Conservation (phyloP, 2,113 vertebrate species). For the Okapia johnstoni region DNA sequence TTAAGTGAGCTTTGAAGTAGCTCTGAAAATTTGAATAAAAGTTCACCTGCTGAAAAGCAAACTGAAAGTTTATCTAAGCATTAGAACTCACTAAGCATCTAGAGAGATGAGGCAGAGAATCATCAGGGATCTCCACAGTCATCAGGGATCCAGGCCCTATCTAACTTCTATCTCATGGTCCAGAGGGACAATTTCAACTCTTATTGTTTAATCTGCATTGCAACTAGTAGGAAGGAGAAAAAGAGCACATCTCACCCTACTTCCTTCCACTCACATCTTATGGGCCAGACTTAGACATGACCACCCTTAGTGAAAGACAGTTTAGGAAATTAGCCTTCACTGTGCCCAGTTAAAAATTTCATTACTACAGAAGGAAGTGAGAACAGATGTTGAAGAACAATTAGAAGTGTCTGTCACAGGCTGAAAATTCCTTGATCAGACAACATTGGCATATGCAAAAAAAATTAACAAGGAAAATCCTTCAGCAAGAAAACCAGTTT, state of each 20-base stretch:
- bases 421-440: background rate
- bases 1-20: background rate
- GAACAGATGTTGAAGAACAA: background rate
- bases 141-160: background rate
- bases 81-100: background rate
- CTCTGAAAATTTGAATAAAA: background rate
- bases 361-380: background rate
- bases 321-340: background rate
- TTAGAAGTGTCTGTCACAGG: background rate
- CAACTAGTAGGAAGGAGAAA: background rate
- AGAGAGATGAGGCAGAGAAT: background rate
- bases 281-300: background rate
- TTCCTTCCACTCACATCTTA: background rate
- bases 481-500: background rate
- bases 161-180: background rate
- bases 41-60: background rate
- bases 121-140: background rate
- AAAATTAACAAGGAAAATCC: background rate
- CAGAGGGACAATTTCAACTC: background rate
- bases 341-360: background rate
- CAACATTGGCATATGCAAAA: background rate
- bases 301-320: background rate
- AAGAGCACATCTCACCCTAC: background rate
- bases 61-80: background rate
- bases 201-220: background rate